Base-by-base conservation (phyloP, 2,888 invertebrate species). In the Tromatobia lineatoria region DNA sequence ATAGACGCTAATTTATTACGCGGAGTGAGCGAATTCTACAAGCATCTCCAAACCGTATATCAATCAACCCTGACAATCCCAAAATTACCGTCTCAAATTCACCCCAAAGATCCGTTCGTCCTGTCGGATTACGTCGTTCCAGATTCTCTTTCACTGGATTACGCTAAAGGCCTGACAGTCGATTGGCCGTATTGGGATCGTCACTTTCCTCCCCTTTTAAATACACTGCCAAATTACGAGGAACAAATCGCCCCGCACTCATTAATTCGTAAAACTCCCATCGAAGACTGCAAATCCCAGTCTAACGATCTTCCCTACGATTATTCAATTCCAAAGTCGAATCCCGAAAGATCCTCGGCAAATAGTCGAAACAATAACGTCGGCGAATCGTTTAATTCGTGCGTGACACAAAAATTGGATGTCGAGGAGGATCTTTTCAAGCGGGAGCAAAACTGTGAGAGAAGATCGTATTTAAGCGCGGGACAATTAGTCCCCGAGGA, bases 401-500 rank as follows among this genome's bases (percentile, higher is more conserved):
- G 47, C 42, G 70, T 3, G 11, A 57, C 11, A 20, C 42, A 64
- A n/a, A 83, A 86, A 77, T 85, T 77, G 78, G 76, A 86, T 82
- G 82, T 86, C 54, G 78, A 84, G 47, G 50, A 61, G 10, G 38
- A 61, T 11, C 34, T 66, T 8, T 70, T 85, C 45, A 83, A 86
- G 57, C 38, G 77, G 77, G 77, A 81, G 54, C 73, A 69, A n/a
- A 29, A 38, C n/a, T 74, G 34, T 73, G 87, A 87, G 59, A 66
- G 45, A 45, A 73, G 71, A 10, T 38, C 69, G 75, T 77, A 80
- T 77, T 45, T 85, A 34, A 79, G 59, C n/a, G 81, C 77, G 34
- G 78, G 67, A 23, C 69, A 74, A 42, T 69, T 54, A 45, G 75
- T 67, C 61, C 86, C 87, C 79, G 89, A 88, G 80, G 90, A 88